Base-by-base conservation (phyloP, 1,140 invertebrate genomes). In the Leguminivora glycinivorella region DNA sequence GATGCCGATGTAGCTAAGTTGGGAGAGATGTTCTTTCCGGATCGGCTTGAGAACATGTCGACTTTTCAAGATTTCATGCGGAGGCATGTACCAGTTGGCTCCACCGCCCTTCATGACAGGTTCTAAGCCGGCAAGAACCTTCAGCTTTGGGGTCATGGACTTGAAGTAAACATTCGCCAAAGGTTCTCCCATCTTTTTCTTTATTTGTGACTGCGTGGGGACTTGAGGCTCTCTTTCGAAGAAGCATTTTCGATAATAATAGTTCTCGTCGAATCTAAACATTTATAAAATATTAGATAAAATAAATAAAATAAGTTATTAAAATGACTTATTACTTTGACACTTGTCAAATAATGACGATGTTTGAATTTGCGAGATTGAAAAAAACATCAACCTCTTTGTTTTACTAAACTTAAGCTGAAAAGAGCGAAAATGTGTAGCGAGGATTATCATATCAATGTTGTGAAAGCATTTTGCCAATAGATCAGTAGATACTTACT, bases 171-270 rank as follows among this genome's bases (percentile, higher is more conserved):
- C 78, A 17, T 81, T 74, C 0, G 89, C 87, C 0, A 91, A 72
- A 0, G 78, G 47, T 9, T 80, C 77, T 22, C 79, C 70, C 89
- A 91, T 91, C 60, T 78, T 84, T 0, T 84, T 74, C 43, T 75
- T 88, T 73, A 91, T 91, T 3, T 82, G 72, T 26, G 74, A 84
- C 69, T 89, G 89, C 9, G 87, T 90, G n/a, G 89, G 89, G 12
- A 91, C 88, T 66, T 82, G 72, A 0, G 58, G 58, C 14, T 84
- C 78, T 6, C 63, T 75, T 66, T 86, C 72, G 7, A 89, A 72
- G 68, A 77, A 90, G 75, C 78, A 84, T 82, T 90, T 80, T 69
- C 88, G 76, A 17, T 83, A 69, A 68, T 88, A 83, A 69, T 85
- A 85, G 69, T 90, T 83, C 19, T 91, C 85, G 67, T 77, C 83